phyloP scores from a whole-genome alignment of 2,888 invertebrate species.

The Tachina grossa region DNA sequence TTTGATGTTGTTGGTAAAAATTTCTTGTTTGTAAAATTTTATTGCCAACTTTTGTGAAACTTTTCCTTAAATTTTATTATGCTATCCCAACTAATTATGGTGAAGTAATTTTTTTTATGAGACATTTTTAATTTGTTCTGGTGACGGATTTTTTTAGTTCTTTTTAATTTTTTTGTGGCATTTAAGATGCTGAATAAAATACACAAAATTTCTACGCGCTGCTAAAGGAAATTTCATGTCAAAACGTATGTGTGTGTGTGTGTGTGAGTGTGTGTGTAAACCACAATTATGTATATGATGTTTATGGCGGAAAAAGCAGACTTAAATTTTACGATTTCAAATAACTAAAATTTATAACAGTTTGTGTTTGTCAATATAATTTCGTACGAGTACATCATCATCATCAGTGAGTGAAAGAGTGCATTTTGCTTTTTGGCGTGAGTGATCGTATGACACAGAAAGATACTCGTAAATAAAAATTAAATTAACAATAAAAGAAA shows the following conservation, averaged over 20 bases:
- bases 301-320: background rate
- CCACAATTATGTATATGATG: background rate
- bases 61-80: constrained; percentile 14
- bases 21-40: constrained; percentile 41
- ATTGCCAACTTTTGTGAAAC: constrained; percentile 7
- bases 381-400: background rate
- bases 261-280: too few species aligned
- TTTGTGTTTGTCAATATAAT: background rate
- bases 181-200: constrained; percentile 8
- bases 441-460: too few species aligned
- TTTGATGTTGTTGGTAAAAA: background rate
- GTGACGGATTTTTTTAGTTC: constrained; percentile 11
- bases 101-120: constrained; percentile 24
- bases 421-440: too few species aligned
- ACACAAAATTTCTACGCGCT: background rate
- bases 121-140: constrained; percentile 25
- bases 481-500: too few species aligned
- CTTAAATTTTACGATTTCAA: constrained; percentile 15
- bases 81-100: constrained; percentile 24
- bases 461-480: too few species aligned
- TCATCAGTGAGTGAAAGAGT: background rate
- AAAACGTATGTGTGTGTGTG: too few species aligned
- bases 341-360: background rate
- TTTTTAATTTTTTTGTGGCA: background rate
- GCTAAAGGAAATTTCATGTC: too few species aligned